These are phyloP conservation scores for Magallana angulata DNA, from an alignment of 1,140 invertebrate species.

Conservation along the genomic window DNA sequence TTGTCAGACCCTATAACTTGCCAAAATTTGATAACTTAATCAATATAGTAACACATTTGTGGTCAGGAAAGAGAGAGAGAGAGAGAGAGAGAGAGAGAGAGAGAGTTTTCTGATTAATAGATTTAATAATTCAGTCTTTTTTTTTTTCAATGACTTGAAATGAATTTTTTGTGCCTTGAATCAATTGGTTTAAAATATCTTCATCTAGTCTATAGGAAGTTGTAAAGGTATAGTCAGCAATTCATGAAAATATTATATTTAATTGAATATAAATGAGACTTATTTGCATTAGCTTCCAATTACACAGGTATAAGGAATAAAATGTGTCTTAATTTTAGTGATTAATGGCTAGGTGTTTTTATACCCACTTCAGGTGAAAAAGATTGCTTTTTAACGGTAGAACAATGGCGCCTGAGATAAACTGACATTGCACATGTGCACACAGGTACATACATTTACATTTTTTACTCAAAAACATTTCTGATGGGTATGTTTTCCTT, in stretches of 20 bases:
- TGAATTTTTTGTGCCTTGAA: not conserved
- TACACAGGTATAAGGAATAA: slow-evolving; percentile 2
- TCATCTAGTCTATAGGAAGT: not conserved
- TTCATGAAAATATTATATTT: not conserved
- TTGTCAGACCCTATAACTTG: slow-evolving; percentile 13
- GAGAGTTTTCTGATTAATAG: not conserved
- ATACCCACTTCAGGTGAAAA: slow-evolving; percentile 2
- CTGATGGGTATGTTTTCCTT: not conserved
- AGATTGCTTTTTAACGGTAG: not conserved
- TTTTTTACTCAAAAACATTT: slow-evolving; percentile 3
- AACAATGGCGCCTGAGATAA: not conserved
- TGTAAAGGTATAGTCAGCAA: not conserved
- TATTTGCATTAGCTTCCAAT: slow-evolving; percentile 3
- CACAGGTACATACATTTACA: slow-evolving; percentile 6
- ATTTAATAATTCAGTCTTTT: not conserved
- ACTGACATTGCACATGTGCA: not conserved
- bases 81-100: not conserved
- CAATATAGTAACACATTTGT: not conserved
- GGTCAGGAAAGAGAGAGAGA: no score
- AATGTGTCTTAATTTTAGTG: slow-evolving; percentile 24
- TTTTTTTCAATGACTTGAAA: not conserved
- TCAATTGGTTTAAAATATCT: not conserved
- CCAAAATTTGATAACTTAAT: slow-evolving; percentile 7
- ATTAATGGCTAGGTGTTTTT: slow-evolving; percentile 22
- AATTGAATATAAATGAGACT: not conserved